phyloP scores from a whole-genome alignment of 2,113 vertebrate genomes.

The Craseonycteris thonglongyai region DNA sequence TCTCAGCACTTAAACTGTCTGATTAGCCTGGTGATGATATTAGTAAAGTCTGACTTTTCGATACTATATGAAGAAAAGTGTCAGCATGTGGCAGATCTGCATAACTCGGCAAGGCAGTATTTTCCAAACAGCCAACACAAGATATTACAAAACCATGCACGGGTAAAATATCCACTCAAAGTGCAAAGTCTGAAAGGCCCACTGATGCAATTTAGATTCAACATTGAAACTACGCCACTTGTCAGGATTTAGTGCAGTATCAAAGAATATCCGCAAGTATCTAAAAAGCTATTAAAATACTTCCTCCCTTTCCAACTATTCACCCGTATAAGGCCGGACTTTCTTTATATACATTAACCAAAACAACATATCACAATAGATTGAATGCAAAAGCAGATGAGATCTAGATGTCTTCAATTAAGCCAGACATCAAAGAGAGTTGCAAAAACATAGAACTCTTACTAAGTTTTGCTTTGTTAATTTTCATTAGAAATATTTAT shows the following conservation, averaged over 20 bases:
- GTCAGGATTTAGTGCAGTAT: not conserved
- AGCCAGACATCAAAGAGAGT: not conserved
- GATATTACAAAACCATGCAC: not conserved
- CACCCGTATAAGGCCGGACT: not conserved
- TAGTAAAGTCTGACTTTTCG: not conserved
- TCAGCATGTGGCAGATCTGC: not conserved
- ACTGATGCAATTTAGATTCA: not conserved
- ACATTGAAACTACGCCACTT: not conserved
- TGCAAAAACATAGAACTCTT: not conserved
- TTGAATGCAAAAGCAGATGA: not conserved
- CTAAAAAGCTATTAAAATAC: not conserved
- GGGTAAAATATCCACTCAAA: not conserved
- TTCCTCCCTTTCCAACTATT: not conserved
- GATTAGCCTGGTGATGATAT: not conserved
- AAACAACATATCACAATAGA: not conserved
- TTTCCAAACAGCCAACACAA: not conserved
- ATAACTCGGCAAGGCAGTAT: not conserved
- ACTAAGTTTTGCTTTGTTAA: not conserved
- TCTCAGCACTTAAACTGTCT: not conserved
- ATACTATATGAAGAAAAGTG: not conserved
- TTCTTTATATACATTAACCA: not conserved
- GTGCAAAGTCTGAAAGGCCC: not conserved
- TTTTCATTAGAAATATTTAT: slow-evolving; percentile 12
- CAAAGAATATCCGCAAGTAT: not conserved
- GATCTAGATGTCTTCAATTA: not conserved